Conservation (phyloP, 2,888 invertebrate genomes). For the Lithophane leautieri region DNA sequence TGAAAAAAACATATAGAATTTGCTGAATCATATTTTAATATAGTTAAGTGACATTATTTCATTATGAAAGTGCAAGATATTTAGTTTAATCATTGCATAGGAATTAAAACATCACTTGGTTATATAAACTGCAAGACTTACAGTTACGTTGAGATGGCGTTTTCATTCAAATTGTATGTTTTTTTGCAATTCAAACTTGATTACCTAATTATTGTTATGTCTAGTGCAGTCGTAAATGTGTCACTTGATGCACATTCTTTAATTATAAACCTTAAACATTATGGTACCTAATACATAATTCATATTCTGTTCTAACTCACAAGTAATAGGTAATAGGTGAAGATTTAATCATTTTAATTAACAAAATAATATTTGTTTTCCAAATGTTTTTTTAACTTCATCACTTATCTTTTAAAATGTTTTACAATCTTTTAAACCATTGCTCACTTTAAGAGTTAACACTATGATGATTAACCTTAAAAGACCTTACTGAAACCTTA, state of each 20-base stretch:
- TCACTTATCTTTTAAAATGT: not conserved
- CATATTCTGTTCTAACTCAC: not conserved
- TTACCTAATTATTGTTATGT: not conserved
- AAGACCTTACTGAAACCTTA: not conserved
- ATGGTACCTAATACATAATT: not conserved
- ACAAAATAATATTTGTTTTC: not conserved
- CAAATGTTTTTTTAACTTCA: not conserved
- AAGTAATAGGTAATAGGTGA: not conserved
- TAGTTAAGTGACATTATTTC: not conserved
- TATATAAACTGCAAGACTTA: not conserved
- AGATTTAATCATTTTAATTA: not conserved
- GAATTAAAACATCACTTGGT: not conserved
- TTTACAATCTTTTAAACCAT: not conserved
- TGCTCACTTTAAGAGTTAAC: not conserved
- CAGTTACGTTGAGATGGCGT: not conserved
- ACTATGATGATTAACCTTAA: not conserved
- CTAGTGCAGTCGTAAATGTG: not conserved
- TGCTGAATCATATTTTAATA: not conserved
- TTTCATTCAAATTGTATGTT: not conserved
- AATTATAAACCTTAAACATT: conserved; percentile 12
- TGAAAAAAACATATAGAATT: not conserved
- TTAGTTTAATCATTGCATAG: not conserved
- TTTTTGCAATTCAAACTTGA: not conserved
- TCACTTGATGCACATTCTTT: not conserved
- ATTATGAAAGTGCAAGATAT: not conserved